Evolutionary conservation across 2,888 invertebrate genomes (phyloP), one percentile per base, ranked within the genome.

Genomic region (Galerucella calmariensis): DNA sequence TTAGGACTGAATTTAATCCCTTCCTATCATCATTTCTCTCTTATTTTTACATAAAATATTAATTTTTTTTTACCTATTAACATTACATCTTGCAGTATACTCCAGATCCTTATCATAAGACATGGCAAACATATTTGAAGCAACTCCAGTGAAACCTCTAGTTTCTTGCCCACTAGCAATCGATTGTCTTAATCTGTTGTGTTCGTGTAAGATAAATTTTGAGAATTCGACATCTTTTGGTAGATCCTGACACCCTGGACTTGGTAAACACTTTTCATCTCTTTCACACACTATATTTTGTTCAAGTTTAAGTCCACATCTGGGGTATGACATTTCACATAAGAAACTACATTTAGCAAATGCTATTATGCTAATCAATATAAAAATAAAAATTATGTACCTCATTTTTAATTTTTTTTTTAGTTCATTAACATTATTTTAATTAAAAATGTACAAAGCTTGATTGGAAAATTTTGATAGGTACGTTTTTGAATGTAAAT

Each of bases 91-190:
- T 1, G 81, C 79, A 11, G 79, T 74, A 67, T 74, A 79, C 69
- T 81, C 81, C 27, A 81, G 59, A 44, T 79, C 78, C 27, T 76
- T 67, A 63, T 81, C 79, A 72, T 80, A 81, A 3, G 76, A 76
- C 27, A 79, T 10, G 0, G 72, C 74, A 53, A 53, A 67, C 79
- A 79, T 79, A 59, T 79, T 67, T 3, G 79, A 56, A 14, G 73
- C 76, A 8, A 58, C 56, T 24, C 53, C 71, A 14, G 73, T 77
- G 3, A 66, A 75, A 11, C 77, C 76, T 66, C 75, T 68, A 8
- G 62, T 76, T 56, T 79, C 77, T 12, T 74, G 56, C 8, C 79
- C 79, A 4, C 63, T 63, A 11, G 78, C 78, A 10, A 78, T 44
- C 1, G 69, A 14, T 12, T 71, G 75, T 24, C 78, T 72, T 35